These are phyloP conservation scores for mouse (Mus musculus) DNA, from an alignment of 2,113 vertebrate species.

Conservation along the genomic window DNA sequence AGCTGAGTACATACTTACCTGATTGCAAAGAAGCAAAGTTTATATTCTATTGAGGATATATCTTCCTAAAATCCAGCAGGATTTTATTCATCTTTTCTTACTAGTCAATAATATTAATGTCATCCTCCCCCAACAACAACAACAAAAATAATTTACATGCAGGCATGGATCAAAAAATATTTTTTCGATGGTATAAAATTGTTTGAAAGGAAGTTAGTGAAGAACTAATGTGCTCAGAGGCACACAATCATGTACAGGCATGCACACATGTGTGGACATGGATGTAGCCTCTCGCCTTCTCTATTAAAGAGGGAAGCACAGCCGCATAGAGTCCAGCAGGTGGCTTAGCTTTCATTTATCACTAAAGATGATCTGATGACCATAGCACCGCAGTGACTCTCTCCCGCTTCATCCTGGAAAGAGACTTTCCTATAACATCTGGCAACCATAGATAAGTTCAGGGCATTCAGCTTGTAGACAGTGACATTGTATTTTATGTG, in stretches of 20 bases:
- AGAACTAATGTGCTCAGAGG: neutral
- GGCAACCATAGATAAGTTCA: slow-evolving; percentile 11
- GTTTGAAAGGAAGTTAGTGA: neutral
- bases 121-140: neutral
- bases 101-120: neutral
- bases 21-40: neutral
- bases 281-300: neutral
- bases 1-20: neutral
- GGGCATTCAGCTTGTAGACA: neutral
- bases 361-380: neutral
- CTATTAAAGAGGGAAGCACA: slow-evolving; percentile 22
- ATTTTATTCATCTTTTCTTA: neutral
- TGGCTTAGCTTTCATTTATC: neutral
- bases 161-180: neutral
- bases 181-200: neutral
- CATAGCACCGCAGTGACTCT: neutral
- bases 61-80: neutral
- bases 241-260: neutral
- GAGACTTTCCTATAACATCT: neutral
- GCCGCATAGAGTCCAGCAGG: neutral
- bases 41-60: neutral
- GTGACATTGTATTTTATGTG: neutral
- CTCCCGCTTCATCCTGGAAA: neutral
- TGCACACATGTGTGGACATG: neutral
- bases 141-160: neutral